Conservation (phyloP, 2,113 vertebrate genomes). For the Erinaceus europaeus region DNA sequence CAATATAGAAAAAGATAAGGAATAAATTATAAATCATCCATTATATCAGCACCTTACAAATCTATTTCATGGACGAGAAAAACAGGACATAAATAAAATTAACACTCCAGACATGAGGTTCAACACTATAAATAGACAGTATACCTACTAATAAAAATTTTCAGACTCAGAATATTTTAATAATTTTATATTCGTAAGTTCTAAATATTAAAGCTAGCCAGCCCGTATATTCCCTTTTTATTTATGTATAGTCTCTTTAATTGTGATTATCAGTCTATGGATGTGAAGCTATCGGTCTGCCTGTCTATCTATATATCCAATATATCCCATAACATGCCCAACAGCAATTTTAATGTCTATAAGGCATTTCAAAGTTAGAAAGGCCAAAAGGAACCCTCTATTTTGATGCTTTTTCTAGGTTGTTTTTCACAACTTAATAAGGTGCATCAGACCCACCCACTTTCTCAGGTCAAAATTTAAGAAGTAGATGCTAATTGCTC, state of each 20-base stretch:
- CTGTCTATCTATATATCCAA: too few species aligned
- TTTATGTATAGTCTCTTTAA: neutral
- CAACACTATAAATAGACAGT: neutral
- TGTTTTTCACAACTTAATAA: neutral
- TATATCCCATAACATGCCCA: too few species aligned
- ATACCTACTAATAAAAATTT: neutral
- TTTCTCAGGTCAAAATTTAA: neutral
- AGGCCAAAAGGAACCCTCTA: neutral
- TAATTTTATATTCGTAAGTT: neutral
- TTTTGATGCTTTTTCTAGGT: neutral
- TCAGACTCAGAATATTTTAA: neutral
- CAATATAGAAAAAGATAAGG: neutral
- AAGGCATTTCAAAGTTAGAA: neutral
- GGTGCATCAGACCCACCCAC: neutral
- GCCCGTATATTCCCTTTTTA: neutral
- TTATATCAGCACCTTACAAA: neutral
- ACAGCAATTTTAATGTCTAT: neutral
- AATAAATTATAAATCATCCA: constrained; percentile 18
- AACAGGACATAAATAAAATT: neutral
- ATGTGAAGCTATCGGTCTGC: neutral
- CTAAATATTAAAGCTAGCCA: neutral
- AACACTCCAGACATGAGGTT: neutral
- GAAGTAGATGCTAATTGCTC: neutral
- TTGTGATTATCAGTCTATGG: neutral
- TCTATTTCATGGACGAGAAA: neutral